A percentile compares a stretch with the other conserved stretches of the same genome.
Evolutionary conservation across 2,797 vertebrate species (phyloP).

Genomic region (Eutrigla gurnardus): DNA sequence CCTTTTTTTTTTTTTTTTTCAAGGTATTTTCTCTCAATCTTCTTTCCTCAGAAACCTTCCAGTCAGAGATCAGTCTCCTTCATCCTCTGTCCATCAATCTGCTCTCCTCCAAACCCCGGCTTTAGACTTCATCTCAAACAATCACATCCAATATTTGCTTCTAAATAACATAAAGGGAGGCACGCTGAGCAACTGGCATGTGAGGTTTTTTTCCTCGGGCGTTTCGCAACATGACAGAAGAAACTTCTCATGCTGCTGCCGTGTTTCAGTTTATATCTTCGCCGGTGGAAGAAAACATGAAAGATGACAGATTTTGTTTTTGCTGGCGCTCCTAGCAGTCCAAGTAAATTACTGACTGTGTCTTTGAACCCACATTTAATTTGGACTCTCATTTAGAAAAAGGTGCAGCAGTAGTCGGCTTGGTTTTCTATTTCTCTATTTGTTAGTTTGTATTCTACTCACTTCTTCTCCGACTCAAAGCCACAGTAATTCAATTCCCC

Average conservation of each 20-base stretch:
- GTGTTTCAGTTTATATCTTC: slow-evolving; percentile 24
- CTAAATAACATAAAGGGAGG: slow-evolving; percentile 23
- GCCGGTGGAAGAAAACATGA: background rate
- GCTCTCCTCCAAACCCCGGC: slow-evolving; percentile 27
- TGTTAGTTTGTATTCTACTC: slow-evolving; percentile 19
- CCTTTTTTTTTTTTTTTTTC: slow-evolving; percentile 11
- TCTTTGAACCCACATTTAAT: background rate
- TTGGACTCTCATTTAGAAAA: background rate
- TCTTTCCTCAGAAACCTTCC: slow-evolving; percentile 18
- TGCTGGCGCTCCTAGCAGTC: background rate
- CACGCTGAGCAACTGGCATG: background rate
- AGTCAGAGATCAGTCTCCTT: slow-evolving; percentile 42
- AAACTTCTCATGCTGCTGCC: slow-evolving; percentile 5
- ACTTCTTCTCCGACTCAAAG: slow-evolving; percentile 21
- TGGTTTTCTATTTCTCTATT: slow-evolving; percentile 19
- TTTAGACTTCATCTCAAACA: slow-evolving; percentile 35
- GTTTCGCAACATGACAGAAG: slow-evolving; percentile 22
- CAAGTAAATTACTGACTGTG: slow-evolving; percentile 7
- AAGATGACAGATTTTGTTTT: background rate
- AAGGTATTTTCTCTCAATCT: background rate
- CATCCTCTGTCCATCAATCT: slow-evolving; percentile 44
- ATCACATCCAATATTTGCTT: slow-evolving; percentile 34
- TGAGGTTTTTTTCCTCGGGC: slow-evolving; percentile 19
- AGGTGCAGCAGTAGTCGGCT: slow-evolving; percentile 2
- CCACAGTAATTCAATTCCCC: slow-evolving; percentile 51